Base-by-base conservation (phyloP, 2,888 invertebrate genomes). In the Heteromurus nitidus region DNA sequence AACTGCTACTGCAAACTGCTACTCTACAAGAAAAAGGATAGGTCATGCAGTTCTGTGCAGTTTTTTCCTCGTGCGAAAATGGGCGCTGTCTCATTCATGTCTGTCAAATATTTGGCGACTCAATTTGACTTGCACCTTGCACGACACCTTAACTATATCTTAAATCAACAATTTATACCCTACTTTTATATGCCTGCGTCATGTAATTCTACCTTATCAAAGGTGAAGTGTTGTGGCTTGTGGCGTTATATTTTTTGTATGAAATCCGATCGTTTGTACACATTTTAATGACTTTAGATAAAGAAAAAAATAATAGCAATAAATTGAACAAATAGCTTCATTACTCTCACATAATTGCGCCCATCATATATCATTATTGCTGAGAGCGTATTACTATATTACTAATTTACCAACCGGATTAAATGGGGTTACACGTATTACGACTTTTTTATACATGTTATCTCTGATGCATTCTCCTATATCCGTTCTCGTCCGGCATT, bases 361-460 rank as follows among this genome's bases (percentile, higher is more conserved):
- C 44, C 13, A 36, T 70, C 11, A n/a, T n/a, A 58, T 47, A 18
- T 53, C 53, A 62, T 64, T 2, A 50, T 24, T 16, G 7, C n/a
- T n/a, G n/a, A 20, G n/a, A 47, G n/a, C n/a, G n/a, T n/a, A n/a
- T n/a, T n/a, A 20, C 3, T 65, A 24, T 44, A 62, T 28, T 60
- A 62, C 31, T 62, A 53, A 53, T 65, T 74, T 74, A 65, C 64
- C 74, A 74, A 74, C 74, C 53, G 65, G 74, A 64, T 74, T 50
- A 65, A 74, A 74, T 70, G 70, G 28, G 70, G 42, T 58, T 70
- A 58, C 2, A 28, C 26, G 9, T 26, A 24, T 5, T 28, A 16
- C 60, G n/a, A 11, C 30, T 60, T 22, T 58, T 50, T 5, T 9
- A 22, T 26, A n/a, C n/a, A n/a, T n/a, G n/a, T n/a, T n/a, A n/a